These are phyloP conservation scores for Gonioctena quinquepunctata DNA, from an alignment of 1,140 invertebrate genomes.

Conservation along the genomic window DNA sequence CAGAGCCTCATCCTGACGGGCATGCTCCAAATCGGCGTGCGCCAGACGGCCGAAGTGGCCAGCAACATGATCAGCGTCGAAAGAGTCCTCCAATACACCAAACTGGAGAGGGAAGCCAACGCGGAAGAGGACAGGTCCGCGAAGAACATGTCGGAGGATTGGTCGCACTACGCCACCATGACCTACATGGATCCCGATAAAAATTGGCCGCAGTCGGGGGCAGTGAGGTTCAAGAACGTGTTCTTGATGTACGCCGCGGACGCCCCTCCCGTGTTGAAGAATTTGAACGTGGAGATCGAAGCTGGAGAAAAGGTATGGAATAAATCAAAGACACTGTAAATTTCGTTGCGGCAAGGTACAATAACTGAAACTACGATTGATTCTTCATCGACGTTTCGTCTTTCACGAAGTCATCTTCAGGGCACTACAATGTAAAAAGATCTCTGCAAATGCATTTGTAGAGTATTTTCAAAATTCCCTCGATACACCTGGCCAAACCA, in stretches of 20 bases:
- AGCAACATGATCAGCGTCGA: conserved; percentile 80
- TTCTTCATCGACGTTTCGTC: no score
- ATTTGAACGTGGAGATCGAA: conserved; percentile 65
- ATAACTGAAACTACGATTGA: no score
- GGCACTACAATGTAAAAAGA: no score
- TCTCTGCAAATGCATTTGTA: no score
- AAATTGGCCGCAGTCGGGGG: conserved; percentile 74
- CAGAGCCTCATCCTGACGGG: conserved; percentile 78
- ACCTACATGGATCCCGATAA: conserved; percentile 59
- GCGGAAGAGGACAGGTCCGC: conserved; percentile 42
- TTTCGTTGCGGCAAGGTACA: no score
- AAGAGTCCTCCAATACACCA: conserved; percentile 77
- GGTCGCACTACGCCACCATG: neutral
- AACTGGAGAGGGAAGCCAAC: conserved; percentile 66
- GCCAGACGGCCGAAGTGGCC: conserved; percentile 74
- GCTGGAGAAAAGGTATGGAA: conserved; percentile 67
- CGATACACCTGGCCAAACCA: no score
- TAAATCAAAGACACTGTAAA: no score
- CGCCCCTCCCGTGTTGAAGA: conserved; percentile 67
- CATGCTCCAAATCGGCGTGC: conserved; percentile 81
- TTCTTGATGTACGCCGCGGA: conserved; percentile 60
- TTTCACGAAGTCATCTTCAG: no score
- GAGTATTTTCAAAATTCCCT: neutral
- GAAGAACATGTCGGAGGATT: neutral
- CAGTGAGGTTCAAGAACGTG: conserved; percentile 68